Evolutionary conservation across 2,113 vertebrate species (phyloP), one percentile per base, ranked within the genome.

Genomic region (Microcebus griseorufus): DNA sequence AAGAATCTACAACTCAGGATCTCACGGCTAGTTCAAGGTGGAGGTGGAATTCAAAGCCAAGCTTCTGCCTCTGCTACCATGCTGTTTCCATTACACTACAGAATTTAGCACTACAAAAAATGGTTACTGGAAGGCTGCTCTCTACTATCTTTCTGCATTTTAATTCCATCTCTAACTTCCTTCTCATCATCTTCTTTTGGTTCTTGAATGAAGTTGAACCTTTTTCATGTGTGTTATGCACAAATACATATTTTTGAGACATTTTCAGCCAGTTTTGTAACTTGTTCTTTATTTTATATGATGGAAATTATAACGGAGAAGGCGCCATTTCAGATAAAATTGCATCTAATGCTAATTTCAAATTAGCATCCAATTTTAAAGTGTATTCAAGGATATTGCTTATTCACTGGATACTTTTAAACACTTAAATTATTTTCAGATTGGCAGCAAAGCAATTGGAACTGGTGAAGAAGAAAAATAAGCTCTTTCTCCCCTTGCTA

Each of bases 371-470:
- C 85, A 70, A 29, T 85, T 96, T 96, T 81, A 91, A 94, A 88
- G 55, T 94, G 88, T 95, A 84, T 67, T 95, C 58, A 84, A 90
- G 23, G 51, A 39, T 76, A 13, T 70, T 91, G 22, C 60, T 91
- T 84, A 37, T 87, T 92, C 45, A 72, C 45, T 90, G 78, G 79
- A 86, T 92, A 83, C 34, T 93, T 95, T 95, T 72, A 96, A 95
- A 82, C n/a, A 80, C 60, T 97, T 88, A 80, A 79, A 93, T 96
- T 95, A 89, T 76, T 92, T 95, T 96, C 80, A 75, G 79, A 90
- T 53, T 65, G n/a, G 51, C 86, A 94, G 78, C 39, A 75, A 70
- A n/a, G 62, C 53, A 88, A 81, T 85, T 94, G 55, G 67, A 95
- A 94, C 53, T 81, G 73, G 13, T 70, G 39, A 95, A 91, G 72